These are phyloP conservation scores for Callinectes sapidus DNA, from an alignment of 2,888 invertebrate genomes.

Conservation along the genomic window DNA sequence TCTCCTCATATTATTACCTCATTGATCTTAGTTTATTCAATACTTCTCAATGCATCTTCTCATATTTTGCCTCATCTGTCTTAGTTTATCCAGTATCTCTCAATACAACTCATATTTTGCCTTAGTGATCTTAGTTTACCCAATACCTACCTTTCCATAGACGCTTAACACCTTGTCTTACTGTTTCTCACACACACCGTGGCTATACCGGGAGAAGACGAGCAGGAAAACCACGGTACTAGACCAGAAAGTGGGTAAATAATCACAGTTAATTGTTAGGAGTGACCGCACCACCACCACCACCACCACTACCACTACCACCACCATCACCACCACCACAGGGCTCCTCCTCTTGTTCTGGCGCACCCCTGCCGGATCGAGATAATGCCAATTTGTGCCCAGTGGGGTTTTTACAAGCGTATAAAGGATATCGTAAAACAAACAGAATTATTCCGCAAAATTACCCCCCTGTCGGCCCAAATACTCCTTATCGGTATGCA, in stretches of 20 bases:
- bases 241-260: background rate
- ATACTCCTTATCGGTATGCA: conserved; percentile 39
- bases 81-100: background rate
- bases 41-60: too few relatives aligned
- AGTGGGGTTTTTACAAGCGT: conserved; percentile 3
- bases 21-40: background rate
- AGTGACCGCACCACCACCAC: conserved; percentile 1
- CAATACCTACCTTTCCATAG: background rate
- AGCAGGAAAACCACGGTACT: background rate
- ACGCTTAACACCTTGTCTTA: background rate
- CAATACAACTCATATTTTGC: background rate
- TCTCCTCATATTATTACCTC: background rate
- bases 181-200: background rate
- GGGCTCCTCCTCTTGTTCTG: background rate
- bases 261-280: background rate
- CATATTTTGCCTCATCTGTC: background rate
- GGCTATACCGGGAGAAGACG: background rate
- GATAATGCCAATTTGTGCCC: conserved; percentile 47
- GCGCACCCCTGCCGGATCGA: background rate
- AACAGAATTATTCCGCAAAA: conserved; percentile 46
- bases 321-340: conserved; percentile 10
- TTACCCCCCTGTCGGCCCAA: conserved; percentile 41
- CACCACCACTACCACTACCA: conserved; percentile 41
- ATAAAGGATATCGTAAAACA: conserved; percentile 45
- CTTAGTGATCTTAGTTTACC: background rate